A percentile compares a stretch with the other conserved stretches of the same genome.
phyloP scores from a whole-genome alignment of 2,797 vertebrate species.

The Hoplostethus mediterraneus region DNA sequence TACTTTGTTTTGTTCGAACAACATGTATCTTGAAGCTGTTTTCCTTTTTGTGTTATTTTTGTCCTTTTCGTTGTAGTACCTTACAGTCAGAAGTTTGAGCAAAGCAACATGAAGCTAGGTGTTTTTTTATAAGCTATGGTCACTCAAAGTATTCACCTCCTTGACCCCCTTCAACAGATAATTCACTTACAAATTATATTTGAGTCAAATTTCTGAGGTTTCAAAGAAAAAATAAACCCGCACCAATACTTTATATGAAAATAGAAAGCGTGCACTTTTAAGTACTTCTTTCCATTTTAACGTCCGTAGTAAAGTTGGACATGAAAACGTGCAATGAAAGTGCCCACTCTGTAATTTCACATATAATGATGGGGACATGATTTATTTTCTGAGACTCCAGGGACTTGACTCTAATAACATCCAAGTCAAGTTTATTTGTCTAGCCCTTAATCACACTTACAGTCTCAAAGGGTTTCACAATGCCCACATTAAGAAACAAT shows the following conservation, averaged over 20 bases:
- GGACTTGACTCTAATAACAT: not conserved
- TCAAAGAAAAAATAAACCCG: not conserved
- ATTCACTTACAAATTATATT: not conserved
- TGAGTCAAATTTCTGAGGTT: not conserved
- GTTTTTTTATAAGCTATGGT: too few relatives aligned
- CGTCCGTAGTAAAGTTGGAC: not conserved
- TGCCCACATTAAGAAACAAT: too few relatives aligned
- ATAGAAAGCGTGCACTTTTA: not conserved
- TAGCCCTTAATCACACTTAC: too few relatives aligned
- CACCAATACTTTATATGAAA: not conserved
- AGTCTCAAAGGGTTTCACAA: too few relatives aligned
- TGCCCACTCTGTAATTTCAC: too few relatives aligned
- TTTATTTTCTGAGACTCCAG: too few relatives aligned
- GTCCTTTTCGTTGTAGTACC: not conserved
- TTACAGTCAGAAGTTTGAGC: not conserved
- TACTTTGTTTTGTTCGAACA: slow-evolving; percentile 5
- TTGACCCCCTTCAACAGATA: not conserved
- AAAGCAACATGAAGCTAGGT: not conserved
- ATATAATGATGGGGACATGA: too few relatives aligned
- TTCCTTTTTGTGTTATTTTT: not conserved
- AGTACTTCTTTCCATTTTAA: not conserved
- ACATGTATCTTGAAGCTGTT: not conserved
- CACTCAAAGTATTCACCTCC: not conserved
- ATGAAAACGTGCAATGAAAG: not conserved
- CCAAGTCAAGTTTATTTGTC: not conserved